Evolutionary conservation across 2,888 invertebrate species (phyloP).

Genomic region (Ophion slaviceki): DNA sequence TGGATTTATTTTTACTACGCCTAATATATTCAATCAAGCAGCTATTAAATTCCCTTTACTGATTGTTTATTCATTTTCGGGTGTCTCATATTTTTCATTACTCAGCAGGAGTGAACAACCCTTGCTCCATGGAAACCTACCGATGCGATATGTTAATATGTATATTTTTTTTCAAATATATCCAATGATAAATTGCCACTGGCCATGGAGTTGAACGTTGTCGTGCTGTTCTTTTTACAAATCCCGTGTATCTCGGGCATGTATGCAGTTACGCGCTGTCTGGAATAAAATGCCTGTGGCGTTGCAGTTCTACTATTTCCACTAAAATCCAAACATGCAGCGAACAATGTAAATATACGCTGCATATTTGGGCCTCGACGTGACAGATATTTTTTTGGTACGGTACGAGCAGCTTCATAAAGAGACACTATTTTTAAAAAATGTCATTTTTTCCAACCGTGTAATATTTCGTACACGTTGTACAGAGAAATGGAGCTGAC

Average conservation of each 20-base stretch:
- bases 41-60: no score
- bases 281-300: constrained; percentile 27
- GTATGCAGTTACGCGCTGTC: constrained; percentile 16
- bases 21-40: no score
- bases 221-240: constrained; percentile 14
- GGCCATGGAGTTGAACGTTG: constrained; percentile 9
- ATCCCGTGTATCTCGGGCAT: neutral
- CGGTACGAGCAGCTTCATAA: neutral
- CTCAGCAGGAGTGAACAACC: neutral
- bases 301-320: constrained; percentile 44
- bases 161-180: neutral
- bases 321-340: neutral
- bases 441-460: neutral
- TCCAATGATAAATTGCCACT: constrained; percentile 20
- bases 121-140: neutral
- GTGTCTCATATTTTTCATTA: neutral
- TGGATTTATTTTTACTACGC: no score
- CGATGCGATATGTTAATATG: neutral
- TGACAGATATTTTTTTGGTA: neutral
- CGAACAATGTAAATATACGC: neutral
- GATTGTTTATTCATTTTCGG: no score
- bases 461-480: neutral
- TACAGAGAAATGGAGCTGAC: neutral
- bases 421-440: neutral
- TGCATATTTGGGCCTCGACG: neutral